Evolutionary conservation across 2,113 vertebrate species (phyloP), one percentile per base, ranked within the genome.

Genomic region (Phylloscopus whistleri): DNA sequence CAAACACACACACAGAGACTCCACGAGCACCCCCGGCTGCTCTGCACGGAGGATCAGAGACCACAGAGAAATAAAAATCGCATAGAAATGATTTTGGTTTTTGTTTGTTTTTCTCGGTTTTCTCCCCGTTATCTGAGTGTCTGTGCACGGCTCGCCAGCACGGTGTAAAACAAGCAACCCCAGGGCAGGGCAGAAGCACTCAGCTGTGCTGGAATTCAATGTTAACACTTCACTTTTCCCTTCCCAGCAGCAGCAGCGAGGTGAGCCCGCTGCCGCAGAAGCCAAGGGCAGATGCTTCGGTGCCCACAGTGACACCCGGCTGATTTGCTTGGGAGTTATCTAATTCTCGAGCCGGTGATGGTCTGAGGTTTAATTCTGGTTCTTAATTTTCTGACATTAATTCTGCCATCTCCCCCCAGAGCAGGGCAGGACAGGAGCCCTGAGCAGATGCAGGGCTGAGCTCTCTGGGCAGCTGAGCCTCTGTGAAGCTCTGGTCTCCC

Each of bases 121-220:
- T 63, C n/a, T 84, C 27, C 13, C 16, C 10, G 0, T 56, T 63
- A 11, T 52, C 74, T 15, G 37, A 19, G 12, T 5, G 41, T 10
- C 23, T 19, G 33, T 63, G 44, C 74, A 41, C 20, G 19, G 52
- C 17, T 43, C 41, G 7, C 21, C 13, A 14, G 52, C 46, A 43
- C 3, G 0, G 39, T 8, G 7, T 30, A 21, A 77, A 72, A 56
- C 9, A 51, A 59, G 37, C 46, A 8, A 2, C 14, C 0, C 0
- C 24, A 28, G 28, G 53, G 41, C 76, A 77, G 0, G 43, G 86
- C 56, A 86, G 52, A 78, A 33, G 24, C 21, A 4, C 52, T 8
- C 21, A 39, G 39, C 44, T 31, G 46, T 1, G 17, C 43, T 21
- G 31, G n/a, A 90, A 81, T 63, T 30, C 13, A 52, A 64, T 52